These are phyloP conservation scores for Hoplias malabaricus DNA, from an alignment of 2,113 vertebrate species.

Conservation along the genomic window DNA sequence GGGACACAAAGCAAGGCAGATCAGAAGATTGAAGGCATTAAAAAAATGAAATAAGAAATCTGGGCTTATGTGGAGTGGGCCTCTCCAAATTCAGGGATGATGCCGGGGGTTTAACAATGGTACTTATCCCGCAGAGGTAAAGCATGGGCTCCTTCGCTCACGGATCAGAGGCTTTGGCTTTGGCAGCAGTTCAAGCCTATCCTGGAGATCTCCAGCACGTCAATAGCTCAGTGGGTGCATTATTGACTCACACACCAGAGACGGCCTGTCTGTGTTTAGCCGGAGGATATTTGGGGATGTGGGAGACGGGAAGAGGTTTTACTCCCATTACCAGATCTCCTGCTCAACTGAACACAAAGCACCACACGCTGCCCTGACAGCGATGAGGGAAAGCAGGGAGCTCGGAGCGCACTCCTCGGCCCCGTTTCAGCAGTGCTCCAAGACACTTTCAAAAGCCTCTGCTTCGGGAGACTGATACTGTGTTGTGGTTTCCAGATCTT, in stretches of 20 bases:
- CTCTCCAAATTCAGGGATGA: constrained; percentile 56
- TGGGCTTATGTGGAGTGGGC: constrained; percentile 46
- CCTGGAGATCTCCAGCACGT: constrained; percentile 47
- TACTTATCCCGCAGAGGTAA: constrained; percentile 57
- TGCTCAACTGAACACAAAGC: constrained; percentile 1
- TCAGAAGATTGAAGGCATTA: constrained; percentile 60
- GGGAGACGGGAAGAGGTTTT: constrained; percentile 31
- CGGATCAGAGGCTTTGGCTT: constrained; percentile 30
- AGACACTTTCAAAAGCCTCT: not conserved
- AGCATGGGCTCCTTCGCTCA: constrained; percentile 36
- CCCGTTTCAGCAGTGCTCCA: constrained; percentile 6
- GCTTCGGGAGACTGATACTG: not conserved
- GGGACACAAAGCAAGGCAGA: constrained; percentile 57
- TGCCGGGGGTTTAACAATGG: constrained; percentile 62
- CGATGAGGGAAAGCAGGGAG: not conserved
- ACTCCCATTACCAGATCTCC: constrained; percentile 24
- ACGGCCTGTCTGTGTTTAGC: constrained; percentile 35
- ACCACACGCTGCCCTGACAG: constrained; percentile 8
- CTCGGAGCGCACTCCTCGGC: not conserved
- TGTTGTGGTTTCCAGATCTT: too few relatives aligned
- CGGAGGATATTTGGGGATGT: constrained; percentile 21
- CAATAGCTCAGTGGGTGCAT: constrained; percentile 45
- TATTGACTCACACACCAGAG: constrained; percentile 42
- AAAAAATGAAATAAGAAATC: constrained; percentile 67
- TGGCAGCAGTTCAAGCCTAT: constrained; percentile 48